Evolutionary conservation across 2,113 vertebrate genomes (phyloP).

Genomic region (Eulacestoma nigropectus): DNA sequence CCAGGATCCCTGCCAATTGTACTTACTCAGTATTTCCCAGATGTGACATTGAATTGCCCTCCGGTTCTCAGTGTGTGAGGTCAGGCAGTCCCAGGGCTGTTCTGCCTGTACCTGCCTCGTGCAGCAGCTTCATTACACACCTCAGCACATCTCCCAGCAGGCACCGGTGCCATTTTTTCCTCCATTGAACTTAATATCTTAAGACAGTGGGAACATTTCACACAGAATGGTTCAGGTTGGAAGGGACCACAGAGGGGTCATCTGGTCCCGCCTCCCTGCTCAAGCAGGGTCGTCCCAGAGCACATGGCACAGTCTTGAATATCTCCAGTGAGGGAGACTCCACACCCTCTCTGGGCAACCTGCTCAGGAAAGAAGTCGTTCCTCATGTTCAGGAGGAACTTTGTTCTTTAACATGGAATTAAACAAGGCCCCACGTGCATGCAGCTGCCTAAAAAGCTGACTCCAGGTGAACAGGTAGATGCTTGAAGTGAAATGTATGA

Average conservation of each 20-base stretch:
- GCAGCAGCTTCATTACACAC: background rate
- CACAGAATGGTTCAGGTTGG: background rate
- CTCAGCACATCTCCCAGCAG: background rate
- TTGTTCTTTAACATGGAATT: background rate
- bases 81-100: background rate
- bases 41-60: slow-evolving; percentile 5
- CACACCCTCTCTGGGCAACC: background rate
- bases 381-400: background rate
- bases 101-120: background rate
- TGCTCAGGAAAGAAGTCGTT: background rate
- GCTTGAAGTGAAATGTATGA: rapidly evolving
- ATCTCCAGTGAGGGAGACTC: background rate
- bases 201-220: background rate
- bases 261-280: background rate
- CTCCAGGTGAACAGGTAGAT: background rate
- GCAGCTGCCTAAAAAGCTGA: background rate
- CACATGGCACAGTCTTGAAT: background rate
- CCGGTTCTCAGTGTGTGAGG: background rate
- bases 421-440: background rate
- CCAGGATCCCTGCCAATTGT: background rate
- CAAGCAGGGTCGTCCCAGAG: background rate
- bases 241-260: background rate
- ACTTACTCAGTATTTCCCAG: background rate
- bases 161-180: background rate
- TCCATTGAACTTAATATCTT: background rate